Conservation (phyloP, 2,888 invertebrate genomes). For the Eupithecia subumbrata region DNA sequence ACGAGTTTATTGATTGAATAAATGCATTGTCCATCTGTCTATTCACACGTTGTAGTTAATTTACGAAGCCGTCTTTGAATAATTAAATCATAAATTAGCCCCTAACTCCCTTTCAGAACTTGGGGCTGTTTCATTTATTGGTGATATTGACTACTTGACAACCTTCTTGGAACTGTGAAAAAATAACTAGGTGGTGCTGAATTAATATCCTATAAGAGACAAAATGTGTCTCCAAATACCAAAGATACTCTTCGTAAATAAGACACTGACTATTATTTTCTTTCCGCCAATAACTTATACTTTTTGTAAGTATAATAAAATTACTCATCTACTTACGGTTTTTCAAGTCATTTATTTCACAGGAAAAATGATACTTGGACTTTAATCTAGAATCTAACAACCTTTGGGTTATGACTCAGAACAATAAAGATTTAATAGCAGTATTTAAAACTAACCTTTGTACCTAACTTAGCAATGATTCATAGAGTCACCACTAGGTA, state of each 20-base stretch:
- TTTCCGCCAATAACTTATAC: too few species aligned
- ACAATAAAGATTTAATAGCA: neutral
- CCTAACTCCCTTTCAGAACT: too few species aligned
- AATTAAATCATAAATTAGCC: too few species aligned
- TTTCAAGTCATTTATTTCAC: neutral
- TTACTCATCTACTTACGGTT: neutral
- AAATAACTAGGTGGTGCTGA: too few species aligned
- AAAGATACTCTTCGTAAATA: too few species aligned
- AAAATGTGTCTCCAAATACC: neutral
- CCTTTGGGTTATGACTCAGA: neutral
- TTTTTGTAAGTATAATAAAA: neutral
- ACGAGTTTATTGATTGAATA: neutral
- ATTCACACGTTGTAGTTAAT: neutral
- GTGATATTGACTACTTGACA: neutral
- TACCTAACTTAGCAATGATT: neutral
- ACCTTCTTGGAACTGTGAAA: neutral
- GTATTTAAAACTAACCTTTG: neutral
- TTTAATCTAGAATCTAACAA: neutral
- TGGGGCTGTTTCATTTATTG: too few species aligned
- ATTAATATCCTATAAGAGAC: neutral
- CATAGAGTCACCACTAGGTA: neutral
- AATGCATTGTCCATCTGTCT: neutral
- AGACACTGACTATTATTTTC: too few species aligned
- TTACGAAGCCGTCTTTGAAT: neutral
- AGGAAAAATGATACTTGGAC: neutral